A percentile compares a stretch with the other conserved stretches of the same genome.
These are phyloP conservation scores for Schizopygopsis malacanthus DNA, from an alignment of 2,797 vertebrate species.

Conservation along the genomic window DNA sequence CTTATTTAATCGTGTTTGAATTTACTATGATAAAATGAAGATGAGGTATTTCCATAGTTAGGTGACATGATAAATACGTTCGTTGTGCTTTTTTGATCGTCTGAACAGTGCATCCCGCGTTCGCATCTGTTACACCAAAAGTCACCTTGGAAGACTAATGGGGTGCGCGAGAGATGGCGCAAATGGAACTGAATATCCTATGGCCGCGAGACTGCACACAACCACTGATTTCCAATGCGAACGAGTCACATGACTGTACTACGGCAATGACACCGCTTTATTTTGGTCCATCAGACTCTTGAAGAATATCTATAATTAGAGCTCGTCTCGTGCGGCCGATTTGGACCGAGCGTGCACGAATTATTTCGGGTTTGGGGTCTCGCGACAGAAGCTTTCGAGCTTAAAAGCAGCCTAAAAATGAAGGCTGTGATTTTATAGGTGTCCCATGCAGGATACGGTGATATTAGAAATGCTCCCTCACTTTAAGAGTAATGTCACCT, in stretches of 20 bases:
- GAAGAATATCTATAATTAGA: slow-evolving; percentile 68
- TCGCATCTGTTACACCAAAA: slow-evolving; percentile 63
- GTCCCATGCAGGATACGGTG: slow-evolving; percentile 48
- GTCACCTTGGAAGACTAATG: slow-evolving; percentile 80
- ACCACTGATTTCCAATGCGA: slow-evolving; percentile 49
- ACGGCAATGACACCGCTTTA: slow-evolving; percentile 68
- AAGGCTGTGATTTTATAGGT: slow-evolving; percentile 66
- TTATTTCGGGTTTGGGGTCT: slow-evolving; percentile 1
- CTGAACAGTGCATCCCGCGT: slow-evolving; percentile 17
- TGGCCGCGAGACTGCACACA: slow-evolving; percentile 55
- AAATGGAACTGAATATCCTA: slow-evolving; percentile 65
- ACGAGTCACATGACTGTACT: slow-evolving; percentile 60
- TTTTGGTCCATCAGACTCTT: slow-evolving; percentile 64
- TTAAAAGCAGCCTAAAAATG: not conserved
- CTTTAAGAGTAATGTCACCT: not conserved
- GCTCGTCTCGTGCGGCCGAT: slow-evolving; percentile 22
- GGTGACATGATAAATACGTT: slow-evolving; percentile 2
- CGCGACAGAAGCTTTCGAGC: slow-evolving; percentile 13
- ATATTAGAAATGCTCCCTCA: slow-evolving; percentile 2
- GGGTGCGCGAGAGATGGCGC: slow-evolving; percentile 73
- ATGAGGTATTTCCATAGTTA: not conserved
- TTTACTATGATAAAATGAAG: not conserved
- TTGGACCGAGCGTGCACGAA: slow-evolving; percentile 31
- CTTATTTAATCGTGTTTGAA: not conserved
- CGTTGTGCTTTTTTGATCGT: slow-evolving; percentile 20